A percentile compares a stretch with the other conserved stretches of the same genome.
Conservation (phyloP, 2,888 invertebrate genomes). For the Chydorus sphaericus region DNA sequence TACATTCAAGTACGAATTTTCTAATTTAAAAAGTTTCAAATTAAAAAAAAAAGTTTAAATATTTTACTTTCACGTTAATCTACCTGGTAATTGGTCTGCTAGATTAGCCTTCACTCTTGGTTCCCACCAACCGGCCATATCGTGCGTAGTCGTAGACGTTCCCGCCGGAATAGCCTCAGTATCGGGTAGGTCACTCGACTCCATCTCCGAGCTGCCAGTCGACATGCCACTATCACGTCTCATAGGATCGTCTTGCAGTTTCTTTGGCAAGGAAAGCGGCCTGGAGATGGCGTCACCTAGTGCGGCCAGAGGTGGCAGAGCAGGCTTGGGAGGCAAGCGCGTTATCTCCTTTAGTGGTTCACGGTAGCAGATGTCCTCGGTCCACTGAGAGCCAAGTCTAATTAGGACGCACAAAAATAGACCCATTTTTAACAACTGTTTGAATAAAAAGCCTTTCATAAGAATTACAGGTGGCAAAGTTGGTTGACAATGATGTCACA, state of each 20-base stretch:
- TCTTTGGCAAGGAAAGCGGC: constrained; percentile 20
- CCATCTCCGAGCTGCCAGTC: constrained; percentile 19
- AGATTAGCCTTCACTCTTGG: constrained; percentile 34
- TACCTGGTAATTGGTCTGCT: constrained; percentile 37
- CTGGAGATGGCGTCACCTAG: no score
- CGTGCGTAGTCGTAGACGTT: constrained; percentile 28
- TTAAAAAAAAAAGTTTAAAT: background rate
- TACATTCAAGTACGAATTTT: constrained; percentile 49
- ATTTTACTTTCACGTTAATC: constrained; percentile 14
- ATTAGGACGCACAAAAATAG: background rate
- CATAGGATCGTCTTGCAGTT: constrained; percentile 9
- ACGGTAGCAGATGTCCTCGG: constrained; percentile 38
- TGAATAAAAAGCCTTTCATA: no score
- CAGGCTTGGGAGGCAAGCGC: constrained; percentile 31
- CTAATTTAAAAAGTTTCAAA: no score
- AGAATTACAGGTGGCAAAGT: constrained; percentile 51
- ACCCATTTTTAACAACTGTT: no score
- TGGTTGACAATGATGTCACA: constrained; percentile 68
- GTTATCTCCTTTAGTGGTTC: constrained; percentile 34
- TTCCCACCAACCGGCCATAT: constrained; percentile 34
- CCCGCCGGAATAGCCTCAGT: constrained; percentile 17
- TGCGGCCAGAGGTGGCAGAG: constrained; percentile 35
- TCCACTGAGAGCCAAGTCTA: constrained; percentile 26
- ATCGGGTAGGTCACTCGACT: constrained; percentile 3
- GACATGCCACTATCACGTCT: constrained; percentile 18